These are phyloP conservation scores for Orthosia gracilis DNA, from an alignment of 2,888 invertebrate species.

Conservation along the genomic window DNA sequence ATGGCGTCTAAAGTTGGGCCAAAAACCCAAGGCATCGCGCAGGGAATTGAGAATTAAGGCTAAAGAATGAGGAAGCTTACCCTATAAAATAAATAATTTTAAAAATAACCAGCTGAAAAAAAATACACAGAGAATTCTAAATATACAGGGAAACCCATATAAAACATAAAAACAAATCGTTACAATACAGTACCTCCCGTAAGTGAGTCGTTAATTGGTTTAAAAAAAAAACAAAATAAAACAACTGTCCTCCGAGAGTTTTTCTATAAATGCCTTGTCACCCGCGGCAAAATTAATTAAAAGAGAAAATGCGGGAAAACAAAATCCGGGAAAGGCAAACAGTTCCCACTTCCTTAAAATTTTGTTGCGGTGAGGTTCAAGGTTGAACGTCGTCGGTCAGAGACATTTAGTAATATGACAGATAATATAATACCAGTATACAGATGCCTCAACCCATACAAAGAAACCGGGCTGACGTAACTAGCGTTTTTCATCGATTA, in stretches of 20 bases:
- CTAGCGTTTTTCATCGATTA: no score
- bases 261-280: slow-evolving; percentile 34
- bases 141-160: not conserved
- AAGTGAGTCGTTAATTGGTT: slow-evolving; percentile 19
- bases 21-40: no score
- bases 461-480: no score
- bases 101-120: no score
- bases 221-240: slow-evolving; percentile 14
- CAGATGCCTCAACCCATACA: no score
- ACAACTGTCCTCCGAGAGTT: slow-evolving; percentile 1
- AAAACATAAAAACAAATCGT: not conserved
- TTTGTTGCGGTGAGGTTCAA: slow-evolving; percentile 18
- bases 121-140: no score
- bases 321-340: slow-evolving; percentile 27
- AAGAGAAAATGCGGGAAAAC: slow-evolving; percentile 14
- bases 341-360: slow-evolving; percentile 19
- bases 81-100: no score
- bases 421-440: no score
- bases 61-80: no score
- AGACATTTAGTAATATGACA: not conserved
- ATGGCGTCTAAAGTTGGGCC: no score
- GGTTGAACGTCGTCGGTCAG: not conserved
- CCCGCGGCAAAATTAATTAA: slow-evolving; percentile 47
- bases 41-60: no score
- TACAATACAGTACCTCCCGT: slow-evolving; percentile 3